Evolutionary conservation across 1,140 invertebrate species (phyloP).

Genomic region (Ptiloglossa arizonensis): DNA sequence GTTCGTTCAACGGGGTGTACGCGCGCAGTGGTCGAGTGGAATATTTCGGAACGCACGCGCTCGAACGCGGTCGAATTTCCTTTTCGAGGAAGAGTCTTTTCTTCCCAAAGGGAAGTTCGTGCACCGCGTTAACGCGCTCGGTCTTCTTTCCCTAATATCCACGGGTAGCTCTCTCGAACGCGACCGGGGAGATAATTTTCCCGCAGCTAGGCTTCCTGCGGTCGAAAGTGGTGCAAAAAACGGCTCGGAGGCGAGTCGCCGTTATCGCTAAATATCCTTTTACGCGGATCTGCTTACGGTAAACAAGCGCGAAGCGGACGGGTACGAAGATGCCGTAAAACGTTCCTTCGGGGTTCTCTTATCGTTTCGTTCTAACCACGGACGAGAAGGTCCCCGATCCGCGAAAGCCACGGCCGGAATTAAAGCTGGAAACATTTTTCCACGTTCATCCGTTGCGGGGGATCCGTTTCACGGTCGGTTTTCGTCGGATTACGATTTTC

Average conservation of each 20-base stretch:
- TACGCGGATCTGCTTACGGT: background rate
- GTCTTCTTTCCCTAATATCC: slow-evolving; percentile 49
- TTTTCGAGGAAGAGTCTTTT: background rate
- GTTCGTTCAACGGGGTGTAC: background rate
- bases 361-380: background rate
- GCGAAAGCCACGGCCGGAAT: background rate
- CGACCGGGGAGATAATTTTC: slow-evolving; percentile 45
- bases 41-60: background rate
- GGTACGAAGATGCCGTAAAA: background rate
- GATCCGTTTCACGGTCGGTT: background rate
- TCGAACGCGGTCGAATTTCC: background rate
- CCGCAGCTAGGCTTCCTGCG: no score
- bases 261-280: background rate
- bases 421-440: background rate
- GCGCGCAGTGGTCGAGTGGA: background rate
- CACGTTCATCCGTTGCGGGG: no score
- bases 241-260: background rate
- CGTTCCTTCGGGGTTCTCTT: background rate
- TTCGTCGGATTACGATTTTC: slow-evolving; percentile 9
- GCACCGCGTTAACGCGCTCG: slow-evolving; percentile 14
- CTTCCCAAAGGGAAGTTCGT: slow-evolving; percentile 16
- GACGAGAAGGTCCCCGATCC: background rate
- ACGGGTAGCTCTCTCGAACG: slow-evolving; percentile 21
- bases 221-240: background rate
- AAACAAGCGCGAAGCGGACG: background rate